Conservation (phyloP, 2,888 invertebrate genomes). For the Drosophila greeni region DNA sequence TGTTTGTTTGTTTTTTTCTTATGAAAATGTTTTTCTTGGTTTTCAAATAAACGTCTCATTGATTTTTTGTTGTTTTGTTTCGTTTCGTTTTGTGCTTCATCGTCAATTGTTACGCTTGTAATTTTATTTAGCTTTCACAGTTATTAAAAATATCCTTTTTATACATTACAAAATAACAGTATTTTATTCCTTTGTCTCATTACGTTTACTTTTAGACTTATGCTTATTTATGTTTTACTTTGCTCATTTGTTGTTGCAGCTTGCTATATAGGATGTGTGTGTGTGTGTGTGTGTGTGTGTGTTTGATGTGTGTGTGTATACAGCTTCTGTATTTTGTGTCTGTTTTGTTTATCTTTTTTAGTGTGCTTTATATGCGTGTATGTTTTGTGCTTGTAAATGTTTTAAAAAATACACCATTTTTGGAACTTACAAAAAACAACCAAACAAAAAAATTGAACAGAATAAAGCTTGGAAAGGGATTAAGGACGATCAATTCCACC, state of each 20-base stretch:
- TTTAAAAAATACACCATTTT: slow-evolving; percentile 49
- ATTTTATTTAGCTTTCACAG: slow-evolving; percentile 79
- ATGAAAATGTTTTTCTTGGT: slow-evolving; percentile 59
- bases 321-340: slow-evolving; percentile 43
- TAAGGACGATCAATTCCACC: background rate
- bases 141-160: slow-evolving; percentile 78
- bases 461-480: background rate
- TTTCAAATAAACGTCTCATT: slow-evolving; percentile 57
- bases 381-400: slow-evolving; percentile 59
- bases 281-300: slow-evolving; percentile 25
- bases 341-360: slow-evolving; percentile 28
- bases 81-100: slow-evolving; percentile 43
- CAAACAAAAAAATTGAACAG: slow-evolving; percentile 20
- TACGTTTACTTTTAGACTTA: slow-evolving; percentile 62
- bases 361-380: slow-evolving; percentile 43
- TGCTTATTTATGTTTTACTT: slow-evolving; percentile 64
- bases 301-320: slow-evolving; percentile 37
- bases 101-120: slow-evolving; percentile 67
- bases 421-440: slow-evolving; percentile 40
- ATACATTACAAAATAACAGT: slow-evolving; percentile 79
- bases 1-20: slow-evolving; percentile 45
- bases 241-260: slow-evolving; percentile 63
- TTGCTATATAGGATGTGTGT: slow-evolving; percentile 62
- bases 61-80: slow-evolving; percentile 37
- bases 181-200: slow-evolving; percentile 69